A percentile compares a stretch with the other conserved stretches of the same genome.
Evolutionary conservation across 2,888 invertebrate genomes (phyloP).

Genomic region (Adineta ricciae): DNA sequence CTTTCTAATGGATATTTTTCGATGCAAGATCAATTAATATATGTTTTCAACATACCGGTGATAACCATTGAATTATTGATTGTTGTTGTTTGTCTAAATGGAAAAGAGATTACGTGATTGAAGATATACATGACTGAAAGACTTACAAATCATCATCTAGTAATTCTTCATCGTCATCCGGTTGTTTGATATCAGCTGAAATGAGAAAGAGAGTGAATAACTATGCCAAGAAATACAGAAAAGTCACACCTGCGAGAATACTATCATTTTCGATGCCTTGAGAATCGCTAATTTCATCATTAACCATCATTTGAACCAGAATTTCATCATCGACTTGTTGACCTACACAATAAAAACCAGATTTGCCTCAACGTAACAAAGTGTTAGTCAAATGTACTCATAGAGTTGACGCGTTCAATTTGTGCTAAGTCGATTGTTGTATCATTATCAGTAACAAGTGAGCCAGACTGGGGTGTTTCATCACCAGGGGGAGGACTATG

Average conservation of each 20-base stretch:
- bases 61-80: neutral
- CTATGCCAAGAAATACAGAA: neutral
- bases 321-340: neutral
- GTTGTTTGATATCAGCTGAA: neutral
- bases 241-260: neutral
- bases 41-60: neutral
- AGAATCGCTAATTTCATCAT: neutral
- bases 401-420: neutral
- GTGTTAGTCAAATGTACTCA: neutral
- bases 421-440: neutral
- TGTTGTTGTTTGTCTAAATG: neutral
- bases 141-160: neutral
- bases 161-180: neutral
- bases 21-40: neutral
- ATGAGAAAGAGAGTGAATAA: neutral
- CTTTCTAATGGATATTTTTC: neutral
- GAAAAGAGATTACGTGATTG: neutral
- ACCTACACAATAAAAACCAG: neutral
- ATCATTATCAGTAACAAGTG: neutral
- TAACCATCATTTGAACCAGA: neutral
- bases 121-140: neutral
- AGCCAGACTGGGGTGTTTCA: neutral
- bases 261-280: conserved; percentile 1
- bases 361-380: neutral
- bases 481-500: neutral